These are phyloP conservation scores for Thecophora atra DNA, from an alignment of 2,888 invertebrate species.

Conservation along the genomic window DNA sequence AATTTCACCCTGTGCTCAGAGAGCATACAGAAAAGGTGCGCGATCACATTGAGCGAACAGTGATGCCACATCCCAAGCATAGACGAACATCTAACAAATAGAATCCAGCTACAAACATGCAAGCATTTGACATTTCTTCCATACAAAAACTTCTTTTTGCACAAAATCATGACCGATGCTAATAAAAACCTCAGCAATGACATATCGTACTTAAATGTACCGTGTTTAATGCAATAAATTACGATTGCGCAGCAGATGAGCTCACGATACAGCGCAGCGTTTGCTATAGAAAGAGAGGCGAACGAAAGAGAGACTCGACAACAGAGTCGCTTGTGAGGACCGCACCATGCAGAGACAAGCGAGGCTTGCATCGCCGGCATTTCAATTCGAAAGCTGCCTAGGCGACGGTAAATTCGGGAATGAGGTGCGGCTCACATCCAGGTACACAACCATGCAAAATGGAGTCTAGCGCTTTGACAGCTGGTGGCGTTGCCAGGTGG, in stretches of 20 bases:
- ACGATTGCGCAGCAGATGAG: too few species aligned
- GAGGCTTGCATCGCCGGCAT: slow-evolving; percentile 43
- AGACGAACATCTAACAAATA: not conserved
- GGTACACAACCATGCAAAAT: slow-evolving; percentile 49
- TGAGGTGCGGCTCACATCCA: slow-evolving; percentile 43
- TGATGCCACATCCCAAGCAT: slow-evolving; percentile 9
- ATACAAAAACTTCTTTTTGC: too few species aligned
- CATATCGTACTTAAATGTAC: too few species aligned
- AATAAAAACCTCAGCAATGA: not conserved
- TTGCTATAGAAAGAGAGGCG: too few species aligned
- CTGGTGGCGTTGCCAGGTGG: not conserved
- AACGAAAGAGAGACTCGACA: too few species aligned
- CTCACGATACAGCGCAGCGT: too few species aligned
- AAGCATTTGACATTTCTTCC: slow-evolving; percentile 22
- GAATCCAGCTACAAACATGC: not conserved
- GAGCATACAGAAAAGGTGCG: too few species aligned
- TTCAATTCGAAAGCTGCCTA: slow-evolving; percentile 27
- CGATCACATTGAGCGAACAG: not conserved
- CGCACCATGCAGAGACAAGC: not conserved
- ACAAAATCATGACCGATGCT: not conserved
- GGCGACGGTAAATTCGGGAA: slow-evolving; percentile 52
- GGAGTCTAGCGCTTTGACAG: not conserved
- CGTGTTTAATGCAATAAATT: too few species aligned
- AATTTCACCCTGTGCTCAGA: not conserved
- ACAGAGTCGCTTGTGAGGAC: too few species aligned